A percentile compares a stretch with the other conserved stretches of the same genome.
Conservation (phyloP, 2,888 invertebrate genomes). For the Chirona hameri region DNA sequence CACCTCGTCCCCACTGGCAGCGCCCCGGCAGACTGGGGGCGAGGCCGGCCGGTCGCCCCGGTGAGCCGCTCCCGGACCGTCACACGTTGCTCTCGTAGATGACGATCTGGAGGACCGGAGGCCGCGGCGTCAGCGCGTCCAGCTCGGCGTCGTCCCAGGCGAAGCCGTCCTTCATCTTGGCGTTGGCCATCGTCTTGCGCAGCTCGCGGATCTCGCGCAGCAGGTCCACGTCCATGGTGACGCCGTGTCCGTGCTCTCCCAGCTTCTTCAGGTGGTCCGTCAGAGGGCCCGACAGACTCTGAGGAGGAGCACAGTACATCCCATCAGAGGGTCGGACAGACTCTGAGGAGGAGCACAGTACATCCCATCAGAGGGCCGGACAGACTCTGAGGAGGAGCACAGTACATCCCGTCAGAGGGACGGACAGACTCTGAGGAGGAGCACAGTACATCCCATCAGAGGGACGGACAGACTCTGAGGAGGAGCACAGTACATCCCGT, state of each 20-base stretch:
- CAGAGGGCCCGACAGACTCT: constrained; percentile 37
- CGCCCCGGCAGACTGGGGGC: no score
- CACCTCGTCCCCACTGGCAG: background rate
- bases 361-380: no score
- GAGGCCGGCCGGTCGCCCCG: no score
- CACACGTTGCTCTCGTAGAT: constrained; percentile 37
- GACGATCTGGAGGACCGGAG: constrained; percentile 36
- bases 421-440: background rate
- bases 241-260: constrained; percentile 37
- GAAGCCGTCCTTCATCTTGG: constrained; percentile 31
- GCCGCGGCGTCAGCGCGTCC: constrained; percentile 33
- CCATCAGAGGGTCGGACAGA: no score
- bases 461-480: no score
- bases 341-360: no score
- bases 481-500: no score
- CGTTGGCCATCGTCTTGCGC: constrained; percentile 32
- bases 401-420: background rate
- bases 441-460: no score
- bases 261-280: constrained; percentile 38
- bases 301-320: background rate
- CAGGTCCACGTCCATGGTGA: constrained; percentile 39
- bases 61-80: background rate
- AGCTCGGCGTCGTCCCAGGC: constrained; percentile 32
- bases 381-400: no score
- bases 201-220: constrained; percentile 37